These are phyloP conservation scores for Heliconius cydno DNA, from an alignment of 2,888 invertebrate genomes.

Conservation along the genomic window DNA sequence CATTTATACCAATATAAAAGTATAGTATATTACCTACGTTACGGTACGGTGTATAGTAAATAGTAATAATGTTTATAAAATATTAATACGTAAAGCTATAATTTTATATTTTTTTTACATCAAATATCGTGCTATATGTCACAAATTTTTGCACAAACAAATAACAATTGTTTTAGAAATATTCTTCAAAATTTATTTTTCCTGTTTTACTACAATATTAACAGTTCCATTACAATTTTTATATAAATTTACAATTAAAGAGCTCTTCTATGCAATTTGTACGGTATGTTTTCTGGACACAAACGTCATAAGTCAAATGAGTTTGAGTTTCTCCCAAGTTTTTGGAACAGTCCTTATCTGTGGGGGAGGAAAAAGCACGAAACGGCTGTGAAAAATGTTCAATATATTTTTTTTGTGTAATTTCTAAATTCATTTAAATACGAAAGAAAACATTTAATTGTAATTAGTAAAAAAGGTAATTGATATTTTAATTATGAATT, in stretches of 20 bases:
- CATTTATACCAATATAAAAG: too few relatives aligned
- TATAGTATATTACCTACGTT: too few relatives aligned
- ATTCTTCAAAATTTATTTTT: background rate
- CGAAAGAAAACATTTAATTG: slow-evolving; percentile 59
- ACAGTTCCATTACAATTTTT: background rate
- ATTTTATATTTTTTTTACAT: too few relatives aligned
- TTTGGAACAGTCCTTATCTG: slow-evolving; percentile 44
- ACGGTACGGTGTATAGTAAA: too few relatives aligned
- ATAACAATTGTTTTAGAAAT: background rate
- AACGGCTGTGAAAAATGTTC: slow-evolving; percentile 68
- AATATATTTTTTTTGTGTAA: slow-evolving; percentile 59
- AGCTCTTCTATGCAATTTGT: background rate
- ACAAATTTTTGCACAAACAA: background rate
- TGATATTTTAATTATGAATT: slow-evolving; percentile 53
- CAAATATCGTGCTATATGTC: background rate
- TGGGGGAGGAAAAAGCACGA: slow-evolving; percentile 52
- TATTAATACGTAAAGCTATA: too few relatives aligned
- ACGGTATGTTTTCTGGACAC: background rate
- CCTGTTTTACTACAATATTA: background rate
- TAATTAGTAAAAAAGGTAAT: slow-evolving; percentile 77
- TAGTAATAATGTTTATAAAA: too few relatives aligned
- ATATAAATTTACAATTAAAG: background rate
- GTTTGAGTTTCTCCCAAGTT: background rate
- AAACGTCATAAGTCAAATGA: slow-evolving; percentile 8
- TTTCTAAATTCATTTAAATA: slow-evolving; percentile 73